Percentiles rank a stretch among this genome's conserved stretches.
Conservation (phyloP, 2,888 invertebrate genomes). For the Plagodis pulveraria region DNA sequence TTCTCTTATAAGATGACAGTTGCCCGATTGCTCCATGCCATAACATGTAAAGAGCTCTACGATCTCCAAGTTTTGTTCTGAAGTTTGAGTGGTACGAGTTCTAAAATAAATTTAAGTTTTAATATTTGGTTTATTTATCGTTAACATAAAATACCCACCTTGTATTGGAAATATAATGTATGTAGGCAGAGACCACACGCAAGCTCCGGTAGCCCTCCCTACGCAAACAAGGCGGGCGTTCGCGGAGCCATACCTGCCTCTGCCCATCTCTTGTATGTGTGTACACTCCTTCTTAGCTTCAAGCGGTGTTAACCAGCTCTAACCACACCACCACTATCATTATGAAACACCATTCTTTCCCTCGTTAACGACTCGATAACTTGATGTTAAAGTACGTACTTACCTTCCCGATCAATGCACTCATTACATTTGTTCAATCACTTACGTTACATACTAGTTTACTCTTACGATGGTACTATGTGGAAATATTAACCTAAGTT, state of each 20-base stretch:
- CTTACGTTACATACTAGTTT: conserved; percentile 34
- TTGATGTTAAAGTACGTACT: conserved; percentile 57
- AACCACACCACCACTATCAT: conserved; percentile 74
- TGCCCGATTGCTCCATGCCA: conserved; percentile 39
- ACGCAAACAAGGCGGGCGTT: conserved; percentile 71
- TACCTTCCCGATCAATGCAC: conserved; percentile 54
- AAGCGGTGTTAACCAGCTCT: conserved; percentile 70
- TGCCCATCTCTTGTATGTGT: conserved; percentile 56
- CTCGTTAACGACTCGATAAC: conserved; percentile 72
- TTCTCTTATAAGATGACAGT: conserved; percentile 46
- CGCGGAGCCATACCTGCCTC: conserved; percentile 56
- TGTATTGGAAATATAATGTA: conserved; percentile 38
- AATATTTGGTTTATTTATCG: conserved; percentile 26
- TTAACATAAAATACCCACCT: conserved; percentile 40
- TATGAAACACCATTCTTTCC: conserved; percentile 74
- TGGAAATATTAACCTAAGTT: conserved; percentile 2
- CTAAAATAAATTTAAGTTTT: conserved; percentile 22
- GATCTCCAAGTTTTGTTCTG: conserved; percentile 22
- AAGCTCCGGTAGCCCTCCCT: conserved; percentile 61
- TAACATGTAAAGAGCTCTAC: conserved; percentile 41
- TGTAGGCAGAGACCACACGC: conserved; percentile 72
- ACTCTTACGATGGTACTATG: conserved; percentile 8
- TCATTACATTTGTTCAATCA: conserved; percentile 49
- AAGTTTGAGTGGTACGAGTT: conserved; percentile 13
- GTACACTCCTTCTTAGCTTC: conserved; percentile 66